Evolutionary conservation across 2,888 invertebrate genomes (phyloP), one percentile per base, ranked within the genome.

Genomic region (Drosophila kuntzei): DNA sequence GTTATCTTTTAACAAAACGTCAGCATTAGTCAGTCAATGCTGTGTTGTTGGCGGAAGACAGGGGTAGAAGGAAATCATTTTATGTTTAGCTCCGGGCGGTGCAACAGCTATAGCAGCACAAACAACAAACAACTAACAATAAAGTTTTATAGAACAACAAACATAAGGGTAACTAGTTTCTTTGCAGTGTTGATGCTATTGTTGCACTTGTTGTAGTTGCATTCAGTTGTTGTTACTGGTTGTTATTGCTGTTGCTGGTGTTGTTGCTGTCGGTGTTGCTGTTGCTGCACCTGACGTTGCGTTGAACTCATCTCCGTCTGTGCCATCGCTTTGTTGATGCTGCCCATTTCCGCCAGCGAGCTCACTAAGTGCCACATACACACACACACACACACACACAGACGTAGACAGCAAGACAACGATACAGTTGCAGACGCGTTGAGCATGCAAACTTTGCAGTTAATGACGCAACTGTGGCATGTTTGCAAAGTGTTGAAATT

Each of bases 401-500:
- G 18, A 43, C 57, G 41, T 34, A 60, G 41, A 44, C 18, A 58
- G 37, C 39, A 39, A 49, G 39, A 50, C 50, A 69, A 66, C 20
- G 27, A 43, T 54, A 34, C 60, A 53, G 59, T 49, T 49, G 64
- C 66, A 76, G 79, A 81, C 79, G 87, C 70, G 76, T 64, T 66
- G 64, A 64, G 85, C 76, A 80, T 81, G 87, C 87, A 87, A 82
- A 88, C 80, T 88, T 87, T 79, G 53, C 85, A 81, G 89, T 81
- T 85, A 85, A 89, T 85, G 85, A 79, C 79, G 87, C 89, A 89
- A 84, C 85, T 89, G 85, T 84, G 84, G 84, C 81, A 72, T 89
- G 85, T 89, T 85, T 79, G 89, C 60, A 85, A 85, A 84, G 86
- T 86, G 87, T 86, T 89, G 87, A 90, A 89, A 89, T 89, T 90